Evolutionary conservation across 2,113 vertebrate genomes (phyloP), one percentile per base, ranked within the genome.

Genomic region (Sprattus sprattus): DNA sequence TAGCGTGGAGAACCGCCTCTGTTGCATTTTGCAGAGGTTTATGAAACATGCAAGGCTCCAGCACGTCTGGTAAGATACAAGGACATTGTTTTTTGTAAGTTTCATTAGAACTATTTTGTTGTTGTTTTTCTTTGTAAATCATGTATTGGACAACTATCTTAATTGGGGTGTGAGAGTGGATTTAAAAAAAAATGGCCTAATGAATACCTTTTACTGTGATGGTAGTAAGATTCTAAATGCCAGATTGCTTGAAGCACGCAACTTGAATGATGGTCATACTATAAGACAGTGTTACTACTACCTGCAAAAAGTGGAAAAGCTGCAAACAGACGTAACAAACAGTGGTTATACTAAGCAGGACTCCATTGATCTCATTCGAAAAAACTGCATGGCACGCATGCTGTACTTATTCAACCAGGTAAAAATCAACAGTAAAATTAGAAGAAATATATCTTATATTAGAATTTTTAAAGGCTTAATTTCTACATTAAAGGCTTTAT

Each of bases 391-490:
- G 3, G 44, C 87, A 44, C 44, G 71, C 39, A 82, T 81, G 84
- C 49, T 78, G 20, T 80, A 82, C 39, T 45, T 85, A 16, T 82
- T 87, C 84, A 82, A 81, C 32, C 87, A 88, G 87, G 87, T 88
- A 3, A 64, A 52, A 15, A 60, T 6, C 6, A 22, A 60, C n/a
- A 22, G 49, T 78, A 6, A 45, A 60, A 3, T 25, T 1, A 54
- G 2, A 60, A 83, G 18, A 84, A 44, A 60, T 11, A 54, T 32
- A 67, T 6, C 64, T 25, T n/a, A 1, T n/a, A 28, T 13, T 28
- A 75, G 8, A 32, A 75, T 9, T 28, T 13, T 39, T 28, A 80
- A 10, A 45, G 80, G 45, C 0, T 2, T 7, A 1, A 46, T 50
- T 82, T 6, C 9, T 28, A 67, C 25, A 9, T 28, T 67, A 67